Percentiles rank a stretch among this genome's conserved stretches.
Conservation (phyloP, 2,113 vertebrate species). For the Atractosteus spatula region DNA sequence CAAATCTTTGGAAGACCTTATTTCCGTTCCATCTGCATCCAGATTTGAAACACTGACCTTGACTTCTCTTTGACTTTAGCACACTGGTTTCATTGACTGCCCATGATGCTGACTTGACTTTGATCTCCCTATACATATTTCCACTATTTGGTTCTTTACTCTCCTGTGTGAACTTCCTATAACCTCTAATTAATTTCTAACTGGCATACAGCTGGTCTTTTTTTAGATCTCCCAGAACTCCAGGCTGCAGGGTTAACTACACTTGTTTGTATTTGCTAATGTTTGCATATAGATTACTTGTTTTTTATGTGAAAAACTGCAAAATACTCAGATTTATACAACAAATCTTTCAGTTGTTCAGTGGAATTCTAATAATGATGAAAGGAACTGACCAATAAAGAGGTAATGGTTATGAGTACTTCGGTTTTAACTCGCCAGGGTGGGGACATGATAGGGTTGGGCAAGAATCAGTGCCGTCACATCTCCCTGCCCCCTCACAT, state of each 20-base stretch:
- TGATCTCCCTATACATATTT: slow-evolving; percentile 6
- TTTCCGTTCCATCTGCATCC: slow-evolving; percentile 17
- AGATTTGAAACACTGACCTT: slow-evolving; percentile 16
- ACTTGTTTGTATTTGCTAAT: too few relatives aligned
- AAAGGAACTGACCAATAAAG: too few relatives aligned
- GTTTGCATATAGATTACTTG: too few relatives aligned
- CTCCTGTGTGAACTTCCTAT: neutral
- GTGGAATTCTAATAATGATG: too few relatives aligned
- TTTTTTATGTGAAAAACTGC: too few relatives aligned
- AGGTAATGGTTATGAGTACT: too few relatives aligned
- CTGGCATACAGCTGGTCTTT: neutral
- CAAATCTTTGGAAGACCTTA: slow-evolving; percentile 12
- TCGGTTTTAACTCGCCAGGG: too few relatives aligned
- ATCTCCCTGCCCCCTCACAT: slow-evolving; percentile 5
- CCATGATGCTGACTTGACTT: neutral
- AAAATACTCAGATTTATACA: too few relatives aligned
- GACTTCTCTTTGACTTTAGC: slow-evolving; percentile 14
- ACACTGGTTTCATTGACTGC: neutral
- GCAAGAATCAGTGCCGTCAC: neutral
- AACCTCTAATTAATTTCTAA: neutral
- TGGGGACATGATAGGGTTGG: too few relatives aligned
- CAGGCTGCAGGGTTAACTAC: neutral
- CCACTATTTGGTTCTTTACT: neutral
- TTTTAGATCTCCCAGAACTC: neutral
- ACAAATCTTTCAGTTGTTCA: too few relatives aligned